Evolutionary conservation across 1,140 invertebrate species (phyloP).

Genomic region (Drosophila rufa): DNA sequence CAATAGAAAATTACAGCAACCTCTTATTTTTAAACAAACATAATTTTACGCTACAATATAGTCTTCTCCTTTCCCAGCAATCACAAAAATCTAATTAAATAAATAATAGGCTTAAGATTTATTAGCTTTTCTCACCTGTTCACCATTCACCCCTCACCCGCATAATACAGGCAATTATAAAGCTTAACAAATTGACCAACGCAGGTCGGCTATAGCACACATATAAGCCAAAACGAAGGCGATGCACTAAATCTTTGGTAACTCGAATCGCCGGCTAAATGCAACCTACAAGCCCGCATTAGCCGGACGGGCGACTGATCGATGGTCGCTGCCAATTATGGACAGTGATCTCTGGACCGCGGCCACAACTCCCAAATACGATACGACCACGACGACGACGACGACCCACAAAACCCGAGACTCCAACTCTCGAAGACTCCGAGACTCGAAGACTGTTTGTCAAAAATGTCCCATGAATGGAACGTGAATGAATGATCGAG

Average conservation of each 20-base stretch:
- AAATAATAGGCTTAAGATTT: not conserved
- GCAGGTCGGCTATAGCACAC: not conserved
- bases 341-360: slow-evolving; percentile 35
- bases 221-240: slow-evolving; percentile 1
- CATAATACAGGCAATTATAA: slow-evolving; percentile 47
- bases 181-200: slow-evolving; percentile 54
- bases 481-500: slow-evolving; percentile 54
- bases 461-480: slow-evolving; percentile 68
- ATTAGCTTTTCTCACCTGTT: slow-evolving; percentile 31
- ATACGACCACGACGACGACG: slow-evolving; percentile 23
- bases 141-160: slow-evolving; percentile 31
- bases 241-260: slow-evolving; percentile 58
- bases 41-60: too few relatives aligned
- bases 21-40: too few relatives aligned
- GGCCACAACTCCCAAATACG: slow-evolving; percentile 23
- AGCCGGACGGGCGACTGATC: slow-evolving; percentile 42
- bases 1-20: too few relatives aligned
- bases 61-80: not conserved
- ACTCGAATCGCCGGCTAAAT: slow-evolving; percentile 26
- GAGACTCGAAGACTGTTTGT: slow-evolving; percentile 56
- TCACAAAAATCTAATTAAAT: too few relatives aligned
- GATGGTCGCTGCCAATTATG: slow-evolving; percentile 73
- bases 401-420: slow-evolving; percentile 55
- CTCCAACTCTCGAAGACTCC: slow-evolving; percentile 6
- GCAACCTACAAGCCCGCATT: slow-evolving; percentile 65